Conservation (phyloP, 2,797 vertebrate species). For the Streptopelia turtur region DNA sequence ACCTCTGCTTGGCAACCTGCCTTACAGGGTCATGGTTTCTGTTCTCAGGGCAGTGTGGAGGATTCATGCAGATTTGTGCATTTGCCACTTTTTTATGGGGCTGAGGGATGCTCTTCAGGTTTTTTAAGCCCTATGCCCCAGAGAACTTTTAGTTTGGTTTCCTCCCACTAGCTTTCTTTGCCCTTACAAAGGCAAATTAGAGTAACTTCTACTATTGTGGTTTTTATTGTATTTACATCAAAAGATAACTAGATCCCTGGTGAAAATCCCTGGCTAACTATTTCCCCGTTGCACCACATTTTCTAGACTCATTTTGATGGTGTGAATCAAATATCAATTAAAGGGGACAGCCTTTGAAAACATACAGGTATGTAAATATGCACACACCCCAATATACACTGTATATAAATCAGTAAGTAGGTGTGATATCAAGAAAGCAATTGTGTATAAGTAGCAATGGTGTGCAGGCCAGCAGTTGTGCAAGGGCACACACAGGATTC, state of each 20-base stretch:
- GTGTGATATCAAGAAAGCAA: neutral
- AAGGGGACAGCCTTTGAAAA: neutral
- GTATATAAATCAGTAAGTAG: neutral
- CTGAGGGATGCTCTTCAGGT: neutral
- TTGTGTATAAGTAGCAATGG: neutral
- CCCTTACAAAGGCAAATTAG: neutral
- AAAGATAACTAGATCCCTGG: neutral
- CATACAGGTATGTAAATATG: neutral
- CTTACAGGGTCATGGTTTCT: neutral
- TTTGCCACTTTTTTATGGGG: neutral
- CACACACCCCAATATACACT: neutral
- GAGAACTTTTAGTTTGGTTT: neutral
- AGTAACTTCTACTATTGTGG: neutral
- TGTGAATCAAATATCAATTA: neutral
- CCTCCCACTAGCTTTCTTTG: neutral
- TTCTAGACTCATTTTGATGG: neutral
- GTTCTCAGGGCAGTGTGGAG: neutral
- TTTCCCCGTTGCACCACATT: neutral
- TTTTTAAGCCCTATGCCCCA: neutral
- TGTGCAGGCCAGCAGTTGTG: neutral
- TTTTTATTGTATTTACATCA: neutral
- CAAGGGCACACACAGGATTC: neutral
- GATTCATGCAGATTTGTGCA: neutral
- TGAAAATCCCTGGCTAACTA: neutral
- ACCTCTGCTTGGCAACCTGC: neutral